Evolutionary conservation across 2,888 invertebrate genomes (phyloP), one percentile per base, ranked within the genome.

Genomic region (Meta bourneti): DNA sequence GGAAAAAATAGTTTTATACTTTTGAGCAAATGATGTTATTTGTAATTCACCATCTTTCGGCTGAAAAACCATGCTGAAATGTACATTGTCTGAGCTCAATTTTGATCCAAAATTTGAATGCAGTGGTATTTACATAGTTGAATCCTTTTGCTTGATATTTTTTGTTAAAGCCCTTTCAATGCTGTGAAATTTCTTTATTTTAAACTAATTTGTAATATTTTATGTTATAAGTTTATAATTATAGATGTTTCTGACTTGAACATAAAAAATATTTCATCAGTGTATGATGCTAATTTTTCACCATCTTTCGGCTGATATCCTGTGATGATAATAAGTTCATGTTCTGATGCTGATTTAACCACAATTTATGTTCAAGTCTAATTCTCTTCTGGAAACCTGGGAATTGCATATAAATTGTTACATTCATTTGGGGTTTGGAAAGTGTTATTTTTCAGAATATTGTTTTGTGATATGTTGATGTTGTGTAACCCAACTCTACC

Each of bases 261-360:
- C n/a, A 48, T 34, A 7, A n/a, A n/a, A 79, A 79, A n/a, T 19
- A 19, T 79, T n/a, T n/a, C n/a, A 54, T 8, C 9, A 82, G 82
- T 48, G 49, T 7, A 54, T 84, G 84, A 84, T 87, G 71, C 34
- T 16, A 79, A 7, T 79, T 78, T 69, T 19, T 74, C 88, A 88
- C 88, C 88, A 88, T 88, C 86, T 87, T 87, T 87, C 86, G 71
- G 16, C 79, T 83, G 83, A 83, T 16, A 9, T 51, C 52, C 0
- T 79, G 71, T 79, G 79, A n/a, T 87, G 86, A 71, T 19, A 20
- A 69, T 34, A 11, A 34, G 7, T 71, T 51, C 70, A 34, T 34
- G 34, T 34, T 51, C 71, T 87, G 86, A 87, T 78, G 71, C 79
- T 34, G 70, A 34, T 48, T n/a, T 52, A 19, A 79, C 16, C 19